Base-by-base conservation (phyloP, 2,113 vertebrate species). In the Sakesphorus luctuosus region DNA sequence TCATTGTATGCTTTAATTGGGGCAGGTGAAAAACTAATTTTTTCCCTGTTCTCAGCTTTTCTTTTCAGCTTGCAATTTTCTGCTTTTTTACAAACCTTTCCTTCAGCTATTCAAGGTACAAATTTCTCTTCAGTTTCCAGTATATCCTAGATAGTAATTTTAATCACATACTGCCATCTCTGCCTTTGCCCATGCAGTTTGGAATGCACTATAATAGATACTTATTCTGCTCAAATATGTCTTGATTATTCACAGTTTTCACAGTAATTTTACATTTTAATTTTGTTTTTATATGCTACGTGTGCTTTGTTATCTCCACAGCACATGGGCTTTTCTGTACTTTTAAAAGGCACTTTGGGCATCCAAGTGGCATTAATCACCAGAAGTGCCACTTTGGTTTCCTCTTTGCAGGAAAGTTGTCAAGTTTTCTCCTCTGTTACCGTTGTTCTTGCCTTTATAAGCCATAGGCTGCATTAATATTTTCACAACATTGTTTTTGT, bases 1-100 rank as follows among this genome's bases (percentile, higher is more conserved):
- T 74, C 71, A 73, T 93, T 89, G 63, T 55, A 59, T 21, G 28
- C 47, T 88, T 76, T 85, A 94, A 89, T 44, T 86, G 61, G 88
- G 46, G 63, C 38, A 91, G 40, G n/a, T 72, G 47, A 90, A 93
- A 94, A 93, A 14, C 9, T 66, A 14, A 6, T 73, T 76, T 87
- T 55, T 68, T 52, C 6, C 17, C 20, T 20, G 13, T 35, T 79
- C 84, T 50, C 43, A 69, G 52, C 52, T 77, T 86, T 72, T 73
- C 61, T 91, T 94, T 84, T 75, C 68, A 91, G 53, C 8, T 61
- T 47, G 18, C 35, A 78, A 15, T 82, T 85, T 85, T 84, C 77
- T 77, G 11, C 26, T 84, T 43, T 38, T 90, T 68, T 63, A 81
- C 18, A 92, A 59, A 29, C 10, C 25, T 46, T 94, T 85, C 43